Percentiles rank a stretch among this genome's conserved stretches.
These are phyloP conservation scores for Stegodyphus dumicola DNA, from an alignment of 1,140 invertebrate species.

Conservation along the genomic window DNA sequence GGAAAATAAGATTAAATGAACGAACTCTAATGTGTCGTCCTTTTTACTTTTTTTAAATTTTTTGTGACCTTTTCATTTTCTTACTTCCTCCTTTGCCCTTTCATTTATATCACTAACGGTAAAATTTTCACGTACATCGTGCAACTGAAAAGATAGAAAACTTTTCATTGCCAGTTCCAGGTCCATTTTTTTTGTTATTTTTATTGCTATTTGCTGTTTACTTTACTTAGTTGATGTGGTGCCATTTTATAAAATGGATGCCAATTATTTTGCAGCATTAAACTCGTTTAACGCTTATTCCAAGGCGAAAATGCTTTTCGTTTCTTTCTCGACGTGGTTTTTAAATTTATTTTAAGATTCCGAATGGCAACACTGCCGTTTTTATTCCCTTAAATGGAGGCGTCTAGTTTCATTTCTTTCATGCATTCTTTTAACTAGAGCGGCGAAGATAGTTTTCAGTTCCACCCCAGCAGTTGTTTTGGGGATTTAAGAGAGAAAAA, in stretches of 20 bases:
- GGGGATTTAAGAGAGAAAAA: too few relatives aligned
- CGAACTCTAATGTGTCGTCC: background rate
- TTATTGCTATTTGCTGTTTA: background rate
- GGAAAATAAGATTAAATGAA: background rate
- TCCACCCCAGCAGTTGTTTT: too few relatives aligned
- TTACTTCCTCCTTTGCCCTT: too few relatives aligned
- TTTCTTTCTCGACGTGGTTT: background rate
- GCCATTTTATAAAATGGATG: background rate
- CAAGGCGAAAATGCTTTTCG: background rate
- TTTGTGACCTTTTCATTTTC: background rate
- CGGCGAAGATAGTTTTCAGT: background rate
- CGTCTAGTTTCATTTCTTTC: background rate
- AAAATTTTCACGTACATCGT: too few relatives aligned
- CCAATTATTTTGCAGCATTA: slow-evolving; percentile 29
- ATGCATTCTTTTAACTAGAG: background rate
- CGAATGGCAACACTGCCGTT: background rate
- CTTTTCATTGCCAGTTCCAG: too few relatives aligned
- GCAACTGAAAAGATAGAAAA: too few relatives aligned
- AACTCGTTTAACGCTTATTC: slow-evolving; percentile 5
- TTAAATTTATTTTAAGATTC: slow-evolving; percentile 14
- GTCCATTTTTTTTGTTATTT: too few relatives aligned
- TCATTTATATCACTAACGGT: too few relatives aligned
- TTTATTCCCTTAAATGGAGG: background rate
- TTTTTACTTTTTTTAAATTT: background rate
- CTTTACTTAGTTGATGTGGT: background rate